Evolutionary conservation across 2,888 invertebrate species (phyloP), one percentile per base, ranked within the genome.

Genomic region (Parthenolecanium corni): DNA sequence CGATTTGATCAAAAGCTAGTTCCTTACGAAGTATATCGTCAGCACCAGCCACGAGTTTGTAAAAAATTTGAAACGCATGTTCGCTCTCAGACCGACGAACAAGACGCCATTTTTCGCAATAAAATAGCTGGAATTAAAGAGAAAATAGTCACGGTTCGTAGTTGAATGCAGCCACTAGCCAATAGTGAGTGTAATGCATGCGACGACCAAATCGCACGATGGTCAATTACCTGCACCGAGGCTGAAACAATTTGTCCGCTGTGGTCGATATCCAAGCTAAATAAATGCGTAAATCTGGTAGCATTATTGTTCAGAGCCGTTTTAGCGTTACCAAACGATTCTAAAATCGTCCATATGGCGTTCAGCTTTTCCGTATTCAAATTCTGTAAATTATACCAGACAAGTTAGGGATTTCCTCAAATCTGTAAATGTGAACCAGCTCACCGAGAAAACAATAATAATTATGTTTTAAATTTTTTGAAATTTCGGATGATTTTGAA

Each of bases 201-300:
- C 4, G 9, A 31, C 4, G 9, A 31, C 9, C 5, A 31, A 31
- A 31, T 6, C 5, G 31, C 31, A 4, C 31, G 31, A 31, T 31
- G 31, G 9, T 31, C n/a, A 31, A 31, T 70, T 71, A 81, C 88
- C 78, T 95, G 94, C 31, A 94, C 78, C 1, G 91, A 91, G 0
- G 91, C 91, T 0, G 92, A 90, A 2, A 88, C 88, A 62, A 95
- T 82, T 68, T 86, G 84, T 24, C 94, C 94, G 51, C 88, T 86
- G 70, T 93, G 90, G 76, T 96, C 95, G 74, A 94, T 94, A 74
- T 96, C 95, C 68, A 97, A 75, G 62, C 91, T 91, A 68, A 92
- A 84, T n/a, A 95, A 80, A 69, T 92, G 90, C 1, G 93, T 89
- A 75, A 88, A 91, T 58, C 93, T 82, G 0, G 93, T 90, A 12